A percentile compares a stretch with the other conserved stretches of the same genome.
Conservation (phyloP, 2,888 invertebrate genomes). For the Electrophaes corylata region DNA sequence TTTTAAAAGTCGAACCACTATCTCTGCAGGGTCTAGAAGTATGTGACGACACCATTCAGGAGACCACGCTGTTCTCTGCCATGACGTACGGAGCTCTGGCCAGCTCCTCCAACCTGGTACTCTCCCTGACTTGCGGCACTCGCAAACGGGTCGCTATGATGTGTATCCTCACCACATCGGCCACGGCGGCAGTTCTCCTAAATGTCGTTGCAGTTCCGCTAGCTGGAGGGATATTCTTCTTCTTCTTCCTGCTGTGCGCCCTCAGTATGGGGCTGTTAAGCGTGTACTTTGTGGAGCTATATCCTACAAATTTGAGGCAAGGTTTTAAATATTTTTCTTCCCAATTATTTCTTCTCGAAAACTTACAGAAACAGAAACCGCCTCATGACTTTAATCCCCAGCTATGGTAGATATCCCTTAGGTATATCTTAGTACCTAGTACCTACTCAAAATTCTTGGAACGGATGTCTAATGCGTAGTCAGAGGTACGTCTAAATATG, state of each 20-base stretch:
- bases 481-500: no score
- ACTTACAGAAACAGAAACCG: no score
- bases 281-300: constrained; percentile 78
- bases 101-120: constrained; percentile 67
- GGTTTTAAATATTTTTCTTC: constrained; percentile 22
- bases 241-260: constrained; percentile 73
- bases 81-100: constrained; percentile 75
- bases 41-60: constrained; percentile 75
- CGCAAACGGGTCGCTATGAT: constrained; percentile 73
- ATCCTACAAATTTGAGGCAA: constrained; percentile 77
- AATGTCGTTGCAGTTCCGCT: constrained; percentile 67
- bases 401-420: no score
- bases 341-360: no score
- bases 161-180: constrained; percentile 60
- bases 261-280: constrained; percentile 76
- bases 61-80: constrained; percentile 73
- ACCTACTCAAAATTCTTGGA: no score
- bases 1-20: no score
- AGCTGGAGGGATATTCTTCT: constrained; percentile 76
- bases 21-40: constrained; percentile 54
- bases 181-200: constrained; percentile 60
- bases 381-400: no score
- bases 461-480: no score
- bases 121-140: constrained; percentile 72
- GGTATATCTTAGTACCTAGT: no score